phyloP scores from a whole-genome alignment of 1,140 invertebrate genomes.

The Trichogramma pretiosum region DNA sequence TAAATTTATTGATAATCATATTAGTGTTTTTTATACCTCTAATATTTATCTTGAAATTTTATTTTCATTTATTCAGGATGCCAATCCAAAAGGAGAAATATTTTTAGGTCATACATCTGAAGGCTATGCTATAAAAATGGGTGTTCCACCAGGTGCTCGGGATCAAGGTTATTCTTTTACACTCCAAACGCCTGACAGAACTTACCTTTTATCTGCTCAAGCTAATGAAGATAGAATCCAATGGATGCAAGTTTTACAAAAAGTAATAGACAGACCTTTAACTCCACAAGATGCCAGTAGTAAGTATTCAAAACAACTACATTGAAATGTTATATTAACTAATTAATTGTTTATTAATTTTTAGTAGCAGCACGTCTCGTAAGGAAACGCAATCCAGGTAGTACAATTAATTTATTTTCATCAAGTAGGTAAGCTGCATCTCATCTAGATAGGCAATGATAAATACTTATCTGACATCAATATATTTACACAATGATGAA shows the following conservation, averaged over 20 bases:
- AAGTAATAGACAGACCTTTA: slow-evolving; percentile 65
- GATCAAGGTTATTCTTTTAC: slow-evolving; percentile 76
- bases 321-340: slow-evolving; percentile 11
- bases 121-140: slow-evolving; percentile 59
- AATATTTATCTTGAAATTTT: not conserved
- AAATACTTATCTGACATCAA: slow-evolving; percentile 1
- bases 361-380: slow-evolving; percentile 62
- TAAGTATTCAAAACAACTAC: slow-evolving; percentile 46
- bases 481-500: slow-evolving; percentile 3
- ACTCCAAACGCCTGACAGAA: slow-evolving; percentile 73
- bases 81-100: slow-evolving; percentile 84
- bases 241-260: slow-evolving; percentile 71
- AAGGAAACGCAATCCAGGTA: slow-evolving; percentile 60
- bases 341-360: slow-evolving; percentile 34
- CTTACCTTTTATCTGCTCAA: slow-evolving; percentile 73
- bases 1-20: not conserved
- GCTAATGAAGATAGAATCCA: slow-evolving; percentile 65
- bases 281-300: slow-evolving; percentile 71
- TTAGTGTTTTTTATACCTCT: not conserved
- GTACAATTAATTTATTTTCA: slow-evolving; percentile 65
- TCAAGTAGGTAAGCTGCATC: slow-evolving; percentile 41
- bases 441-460: slow-evolving; percentile 26
- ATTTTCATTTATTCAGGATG: slow-evolving; percentile 47
- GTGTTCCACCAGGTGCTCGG: slow-evolving; percentile 58
- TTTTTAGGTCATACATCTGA: slow-evolving; percentile 71